Conservation (phyloP, 1,140 invertebrate species). For the Ceratosolen solmsi region DNA sequence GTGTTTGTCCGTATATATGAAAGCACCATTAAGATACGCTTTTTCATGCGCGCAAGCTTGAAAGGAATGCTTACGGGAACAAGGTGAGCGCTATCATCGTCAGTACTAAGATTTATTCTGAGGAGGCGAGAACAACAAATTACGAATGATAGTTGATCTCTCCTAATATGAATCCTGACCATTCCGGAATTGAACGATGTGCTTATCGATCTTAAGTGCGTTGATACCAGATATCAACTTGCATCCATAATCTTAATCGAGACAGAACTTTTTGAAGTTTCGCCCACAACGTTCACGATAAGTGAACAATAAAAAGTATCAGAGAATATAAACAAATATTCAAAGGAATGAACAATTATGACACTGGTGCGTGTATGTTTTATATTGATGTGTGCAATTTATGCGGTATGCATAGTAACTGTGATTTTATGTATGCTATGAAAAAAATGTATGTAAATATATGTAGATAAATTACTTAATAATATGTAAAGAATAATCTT, state of each 20-base stretch:
- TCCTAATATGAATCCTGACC: slow-evolving; percentile 69
- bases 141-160: slow-evolving; percentile 68
- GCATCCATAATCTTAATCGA: not conserved
- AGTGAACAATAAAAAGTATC: too few relatives aligned
- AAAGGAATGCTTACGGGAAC: slow-evolving; percentile 26
- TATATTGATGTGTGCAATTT: not conserved
- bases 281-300: too few relatives aligned
- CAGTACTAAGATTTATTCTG: slow-evolving; percentile 65
- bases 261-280: not conserved
- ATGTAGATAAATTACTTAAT: not conserved
- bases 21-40: slow-evolving; percentile 45
- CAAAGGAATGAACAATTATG: not conserved
- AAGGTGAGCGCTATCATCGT: not conserved
- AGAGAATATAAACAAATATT: not conserved
- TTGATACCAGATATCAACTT: not conserved
- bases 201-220: not conserved
- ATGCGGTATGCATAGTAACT: not conserved
- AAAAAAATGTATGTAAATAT: not conserved
- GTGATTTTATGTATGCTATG: not conserved
- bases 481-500: not conserved
- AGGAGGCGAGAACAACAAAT: slow-evolving; percentile 71
- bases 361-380: not conserved
- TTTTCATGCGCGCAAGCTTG: slow-evolving; percentile 26
- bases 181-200: slow-evolving; percentile 55
- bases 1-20: slow-evolving; percentile 36